A percentile compares a stretch with the other conserved stretches of the same genome.
Evolutionary conservation across 2,113 vertebrate species (phyloP).

Genomic region (Coreoperca whiteheadi): DNA sequence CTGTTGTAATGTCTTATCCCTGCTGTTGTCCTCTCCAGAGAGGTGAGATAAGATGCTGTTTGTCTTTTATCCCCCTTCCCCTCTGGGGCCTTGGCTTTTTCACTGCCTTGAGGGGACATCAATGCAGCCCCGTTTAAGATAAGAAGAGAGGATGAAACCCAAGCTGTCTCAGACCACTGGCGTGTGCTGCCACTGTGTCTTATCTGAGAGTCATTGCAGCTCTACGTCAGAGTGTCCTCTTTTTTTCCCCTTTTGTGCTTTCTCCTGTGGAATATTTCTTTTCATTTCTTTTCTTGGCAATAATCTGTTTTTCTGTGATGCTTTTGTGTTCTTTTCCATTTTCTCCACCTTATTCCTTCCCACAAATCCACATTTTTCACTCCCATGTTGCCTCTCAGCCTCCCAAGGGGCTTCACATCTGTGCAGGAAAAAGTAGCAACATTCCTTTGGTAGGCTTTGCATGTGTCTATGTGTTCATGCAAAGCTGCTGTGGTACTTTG

Average conservation of each 20-base stretch:
- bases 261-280: neutral
- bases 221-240: conserved; percentile 9
- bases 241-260: conserved; percentile 31
- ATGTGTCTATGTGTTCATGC: conserved; percentile 30
- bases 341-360: conserved; percentile 22
- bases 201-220: conserved; percentile 49
- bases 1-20: conserved; percentile 28
- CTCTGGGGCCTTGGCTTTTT: neutral
- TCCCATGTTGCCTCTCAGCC: conserved; percentile 9
- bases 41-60: conserved; percentile 60
- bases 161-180: conserved; percentile 46
- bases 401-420: conserved; percentile 36
- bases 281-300: conserved; percentile 10
- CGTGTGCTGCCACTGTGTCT: conserved; percentile 49
- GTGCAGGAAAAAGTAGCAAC: conserved; percentile 36
- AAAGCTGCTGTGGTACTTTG: conserved; percentile 61
- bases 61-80: conserved; percentile 46
- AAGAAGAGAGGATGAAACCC: conserved; percentile 58
- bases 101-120: conserved; percentile 49
- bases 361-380: conserved; percentile 37
- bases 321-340: conserved; percentile 2
- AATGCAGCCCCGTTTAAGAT: conserved; percentile 60
- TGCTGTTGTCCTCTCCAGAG: conserved; percentile 46
- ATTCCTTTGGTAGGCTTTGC: conserved; percentile 51
- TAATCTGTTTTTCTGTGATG: conserved; percentile 15